Percentiles rank a stretch among this genome's conserved stretches.
phyloP scores from a whole-genome alignment of 2,888 invertebrate genomes.

The Syrista parreyssii region DNA sequence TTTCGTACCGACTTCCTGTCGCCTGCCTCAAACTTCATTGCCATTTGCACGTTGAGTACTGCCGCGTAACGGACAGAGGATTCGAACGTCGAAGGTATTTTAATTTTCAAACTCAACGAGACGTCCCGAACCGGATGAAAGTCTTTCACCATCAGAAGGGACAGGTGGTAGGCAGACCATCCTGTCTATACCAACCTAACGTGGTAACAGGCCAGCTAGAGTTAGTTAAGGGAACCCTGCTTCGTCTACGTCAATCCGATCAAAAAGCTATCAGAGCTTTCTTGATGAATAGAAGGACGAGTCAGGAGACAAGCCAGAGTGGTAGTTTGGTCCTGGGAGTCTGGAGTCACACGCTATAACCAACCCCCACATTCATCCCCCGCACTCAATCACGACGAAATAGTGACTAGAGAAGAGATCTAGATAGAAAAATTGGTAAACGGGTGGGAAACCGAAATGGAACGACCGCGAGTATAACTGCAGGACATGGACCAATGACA shows the following conservation, averaged over 20 bases:
- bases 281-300: constrained; percentile 32
- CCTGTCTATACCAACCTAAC: not conserved
- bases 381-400: not conserved
- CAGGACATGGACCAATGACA: not conserved
- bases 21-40: not conserved
- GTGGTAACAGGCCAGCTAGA: not conserved
- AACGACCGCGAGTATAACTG: not conserved
- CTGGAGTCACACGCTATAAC: not conserved
- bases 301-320: not conserved
- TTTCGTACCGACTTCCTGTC: not conserved
- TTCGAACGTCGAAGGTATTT: not conserved
- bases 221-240: not conserved
- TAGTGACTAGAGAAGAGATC: not conserved
- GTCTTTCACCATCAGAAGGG: not conserved
- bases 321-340: not conserved
- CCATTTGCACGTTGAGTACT: not conserved
- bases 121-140: not conserved
- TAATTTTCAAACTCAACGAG: not conserved
- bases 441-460: not conserved
- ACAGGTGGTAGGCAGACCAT: not conserved
- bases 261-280: constrained; percentile 41
- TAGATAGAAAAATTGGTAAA: not conserved
- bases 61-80: not conserved
- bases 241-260: constrained; percentile 32
- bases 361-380: not conserved